These are phyloP conservation scores for Drosophila bocqueti DNA, from an alignment of 1,140 invertebrate genomes.

Conservation along the genomic window DNA sequence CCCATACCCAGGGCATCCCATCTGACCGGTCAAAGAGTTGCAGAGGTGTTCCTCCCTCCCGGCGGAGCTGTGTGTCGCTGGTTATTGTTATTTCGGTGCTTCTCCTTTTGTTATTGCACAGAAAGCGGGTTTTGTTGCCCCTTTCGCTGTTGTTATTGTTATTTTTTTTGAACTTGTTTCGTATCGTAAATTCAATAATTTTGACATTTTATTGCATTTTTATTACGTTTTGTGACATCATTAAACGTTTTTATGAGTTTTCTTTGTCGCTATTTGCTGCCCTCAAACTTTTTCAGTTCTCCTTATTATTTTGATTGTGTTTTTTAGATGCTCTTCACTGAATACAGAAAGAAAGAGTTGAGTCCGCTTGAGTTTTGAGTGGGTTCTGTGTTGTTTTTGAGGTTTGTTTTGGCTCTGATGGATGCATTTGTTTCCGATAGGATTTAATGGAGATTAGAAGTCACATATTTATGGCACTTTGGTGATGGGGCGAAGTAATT, in stretches of 20 bases:
- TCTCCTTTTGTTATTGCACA: slow-evolving; percentile 33
- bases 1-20: slow-evolving; percentile 33
- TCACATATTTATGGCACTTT: slow-evolving; percentile 41
- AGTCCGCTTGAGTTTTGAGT: slow-evolving; percentile 26
- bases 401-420: slow-evolving; percentile 36
- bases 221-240: slow-evolving; percentile 84
- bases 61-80: slow-evolving; percentile 40
- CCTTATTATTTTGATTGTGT: slow-evolving; percentile 41
- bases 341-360: slow-evolving; percentile 32
- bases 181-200: slow-evolving; percentile 85
- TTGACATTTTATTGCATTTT: slow-evolving; percentile 85
- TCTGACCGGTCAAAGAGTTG: slow-evolving; percentile 66
- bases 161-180: slow-evolving; percentile 76
- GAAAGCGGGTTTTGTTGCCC: slow-evolving; percentile 31
- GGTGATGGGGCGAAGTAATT: slow-evolving; percentile 22
- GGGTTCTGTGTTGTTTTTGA: slow-evolving; percentile 24
- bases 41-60: slow-evolving; percentile 62
- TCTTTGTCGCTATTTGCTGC: slow-evolving; percentile 78
- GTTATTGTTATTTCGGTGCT: slow-evolving; percentile 53
- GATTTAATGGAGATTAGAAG: slow-evolving; percentile 46
- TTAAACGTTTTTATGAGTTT: slow-evolving; percentile 84
- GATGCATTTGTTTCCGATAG: slow-evolving; percentile 36
- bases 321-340: slow-evolving; percentile 51
- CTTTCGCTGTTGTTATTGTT: slow-evolving; percentile 42
- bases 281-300: slow-evolving; percentile 61